phyloP scores from a whole-genome alignment of 1,140 invertebrate species.

The Drosophila santomea region DNA sequence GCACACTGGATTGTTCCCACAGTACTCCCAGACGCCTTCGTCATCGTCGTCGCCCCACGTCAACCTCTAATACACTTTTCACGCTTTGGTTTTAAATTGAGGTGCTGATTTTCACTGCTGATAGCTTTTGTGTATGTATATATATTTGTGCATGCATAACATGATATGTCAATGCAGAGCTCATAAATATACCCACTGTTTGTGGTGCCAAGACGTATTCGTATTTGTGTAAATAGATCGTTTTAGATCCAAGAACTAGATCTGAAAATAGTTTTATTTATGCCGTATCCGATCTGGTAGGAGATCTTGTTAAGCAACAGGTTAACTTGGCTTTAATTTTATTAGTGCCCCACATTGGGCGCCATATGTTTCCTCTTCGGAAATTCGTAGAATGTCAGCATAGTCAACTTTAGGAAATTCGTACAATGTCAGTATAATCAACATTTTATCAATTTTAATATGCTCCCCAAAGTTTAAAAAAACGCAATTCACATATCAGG shows the following conservation, averaged over 20 bases:
- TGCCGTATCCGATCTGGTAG: background rate
- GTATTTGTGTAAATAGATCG: constrained; percentile 39
- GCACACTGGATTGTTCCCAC: constrained; percentile 77
- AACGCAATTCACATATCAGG: background rate
- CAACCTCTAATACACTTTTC: constrained; percentile 77
- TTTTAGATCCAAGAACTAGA: constrained; percentile 25
- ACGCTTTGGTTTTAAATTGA: constrained; percentile 79
- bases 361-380: background rate
- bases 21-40: constrained; percentile 55
- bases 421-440: too few relatives aligned
- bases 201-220: constrained; percentile 19
- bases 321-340: background rate
- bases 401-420: background rate
- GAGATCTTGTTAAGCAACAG: constrained; percentile 27
- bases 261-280: constrained; percentile 20
- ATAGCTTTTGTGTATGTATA: constrained; percentile 28
- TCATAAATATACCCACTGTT: constrained; percentile 15
- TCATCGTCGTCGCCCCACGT: constrained; percentile 29
- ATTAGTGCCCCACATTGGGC: background rate
- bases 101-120: constrained; percentile 73
- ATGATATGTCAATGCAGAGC: constrained; percentile 15
- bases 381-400: background rate
- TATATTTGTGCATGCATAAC: background rate
- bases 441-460: too few relatives aligned
- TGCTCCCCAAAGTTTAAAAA: background rate